These are phyloP conservation scores for Drosophila obscura DNA, from an alignment of 1,140 invertebrate species.

Conservation along the genomic window DNA sequence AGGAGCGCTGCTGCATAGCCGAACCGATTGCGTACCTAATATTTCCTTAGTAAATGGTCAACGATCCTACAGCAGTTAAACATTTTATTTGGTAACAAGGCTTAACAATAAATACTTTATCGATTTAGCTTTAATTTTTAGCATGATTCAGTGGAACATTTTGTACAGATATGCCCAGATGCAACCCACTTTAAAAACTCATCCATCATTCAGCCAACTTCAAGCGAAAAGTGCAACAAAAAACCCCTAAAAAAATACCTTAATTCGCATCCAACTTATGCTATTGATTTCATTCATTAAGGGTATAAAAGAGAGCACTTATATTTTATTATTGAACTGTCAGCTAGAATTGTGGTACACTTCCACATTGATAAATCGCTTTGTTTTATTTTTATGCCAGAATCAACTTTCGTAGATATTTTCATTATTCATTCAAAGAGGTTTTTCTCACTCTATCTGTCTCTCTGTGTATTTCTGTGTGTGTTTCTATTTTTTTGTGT, in stretches of 20 bases:
- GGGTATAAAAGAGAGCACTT: not conserved
- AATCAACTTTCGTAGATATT: slow-evolving; percentile 31
- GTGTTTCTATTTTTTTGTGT: slow-evolving; percentile 19
- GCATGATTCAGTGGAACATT: too few relatives aligned
- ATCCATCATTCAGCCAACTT: too few relatives aligned
- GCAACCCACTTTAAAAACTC: too few relatives aligned
- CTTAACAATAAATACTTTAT: too few relatives aligned
- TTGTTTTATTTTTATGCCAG: slow-evolving; percentile 50
- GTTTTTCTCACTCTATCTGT: slow-evolving; percentile 26
- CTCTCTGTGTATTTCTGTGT: slow-evolving; percentile 5
- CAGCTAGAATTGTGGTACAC: slow-evolving; percentile 59
- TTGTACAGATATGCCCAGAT: too few relatives aligned
- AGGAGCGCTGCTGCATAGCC: too few relatives aligned
- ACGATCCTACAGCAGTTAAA: too few relatives aligned
- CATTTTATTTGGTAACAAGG: too few relatives aligned
- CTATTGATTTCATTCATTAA: not conserved
- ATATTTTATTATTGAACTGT: slow-evolving; percentile 57
- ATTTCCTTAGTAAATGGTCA: too few relatives aligned
- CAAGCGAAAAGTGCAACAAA: too few relatives aligned
- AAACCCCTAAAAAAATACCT: not conserved
- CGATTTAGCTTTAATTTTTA: too few relatives aligned
- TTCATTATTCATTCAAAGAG: slow-evolving; percentile 63
- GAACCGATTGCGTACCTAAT: too few relatives aligned
- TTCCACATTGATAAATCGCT: slow-evolving; percentile 64
- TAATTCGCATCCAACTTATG: not conserved